Conservation (phyloP, 1,140 invertebrate genomes). For the Callitettix versicolor region DNA sequence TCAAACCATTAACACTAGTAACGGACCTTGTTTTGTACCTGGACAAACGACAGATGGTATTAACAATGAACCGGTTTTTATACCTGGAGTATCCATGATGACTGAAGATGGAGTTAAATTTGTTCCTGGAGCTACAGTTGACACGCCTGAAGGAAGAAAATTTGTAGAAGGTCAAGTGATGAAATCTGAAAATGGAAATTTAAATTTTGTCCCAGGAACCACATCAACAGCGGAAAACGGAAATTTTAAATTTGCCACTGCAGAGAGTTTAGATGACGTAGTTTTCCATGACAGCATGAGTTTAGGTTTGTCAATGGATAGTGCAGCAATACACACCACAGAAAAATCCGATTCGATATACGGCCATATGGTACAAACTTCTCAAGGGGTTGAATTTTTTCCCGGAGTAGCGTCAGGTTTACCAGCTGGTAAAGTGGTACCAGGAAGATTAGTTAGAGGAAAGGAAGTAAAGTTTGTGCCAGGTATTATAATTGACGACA, state of each 20-base stretch:
- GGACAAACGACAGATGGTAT: conserved; percentile 45
- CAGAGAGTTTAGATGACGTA: conserved; percentile 45
- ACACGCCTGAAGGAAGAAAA: conserved; percentile 49
- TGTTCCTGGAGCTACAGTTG: conserved; percentile 50
- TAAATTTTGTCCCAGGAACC: conserved; percentile 46
- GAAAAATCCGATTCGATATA: conserved; percentile 43
- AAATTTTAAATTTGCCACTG: conserved; percentile 46
- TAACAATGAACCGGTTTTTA: conserved; percentile 27
- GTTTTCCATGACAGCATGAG: conserved; percentile 34
- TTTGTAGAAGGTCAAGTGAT: conserved; percentile 58
- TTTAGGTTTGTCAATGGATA: conserved; percentile 17
- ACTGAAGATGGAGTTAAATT: conserved; percentile 41
- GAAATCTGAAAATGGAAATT: conserved; percentile 39
- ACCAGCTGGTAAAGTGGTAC: conserved; percentile 48
- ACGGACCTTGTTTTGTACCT: conserved; percentile 52
- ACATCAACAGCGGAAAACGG: conserved; percentile 39
- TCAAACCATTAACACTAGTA: conserved; percentile 41
- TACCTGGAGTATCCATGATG: conserved; percentile 42
- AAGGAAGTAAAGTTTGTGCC: conserved; percentile 54
- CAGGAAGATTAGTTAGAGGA: conserved; percentile 50
- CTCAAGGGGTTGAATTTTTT: conserved; percentile 55
- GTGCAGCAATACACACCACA: conserved; percentile 10
- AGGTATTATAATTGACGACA: conserved; percentile 51
- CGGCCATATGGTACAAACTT: conserved; percentile 56
- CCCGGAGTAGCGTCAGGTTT: conserved; percentile 40